Evolutionary conservation across 2,797 vertebrate genomes (phyloP), one percentile per base, ranked within the genome.

Genomic region (Yasuhikotakia modesta): DNA sequence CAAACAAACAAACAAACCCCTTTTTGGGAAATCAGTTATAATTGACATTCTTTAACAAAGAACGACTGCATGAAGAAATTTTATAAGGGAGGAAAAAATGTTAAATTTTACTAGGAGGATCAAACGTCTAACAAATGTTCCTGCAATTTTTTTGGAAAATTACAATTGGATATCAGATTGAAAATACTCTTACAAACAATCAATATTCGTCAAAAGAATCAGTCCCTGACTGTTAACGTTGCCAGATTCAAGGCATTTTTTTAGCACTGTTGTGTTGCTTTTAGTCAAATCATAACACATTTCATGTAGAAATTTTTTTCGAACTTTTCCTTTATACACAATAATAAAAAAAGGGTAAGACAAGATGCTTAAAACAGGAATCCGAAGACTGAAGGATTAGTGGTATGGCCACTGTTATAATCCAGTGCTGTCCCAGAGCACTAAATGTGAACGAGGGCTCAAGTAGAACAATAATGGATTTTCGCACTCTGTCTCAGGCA

Each of bases 331-430:
- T 95, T 96, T 95, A 94, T 96, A 97, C 95, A 96, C 92, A 94
- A 93, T 93, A 94, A 96, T 96, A 95, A 95, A 97, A 96, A 76
- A n/a, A 96, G 92, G 90, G 91, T 94, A 94, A 96, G 94, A 95
- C 94, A 96, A 97, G 96, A 97, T 96, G 96, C 96, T 86, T 95
- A 95, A 95, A 96, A 97, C 95, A 95, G 96, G 95, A 95, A 95
- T 93, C 94, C 89, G 80, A 91, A 93, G 60, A n/a, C n/a, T n/a
- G n/a, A n/a, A n/a, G n/a, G n/a, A n/a, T n/a, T n/a, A n/a, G n/a
- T n/a, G n/a, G n/a, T n/a, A n/a, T n/a, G n/a, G n/a, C n/a, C n/a
- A 55, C 43, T 79, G 86, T 69, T 79, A 88, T 88, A 75, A 76
- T 86, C 86, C 86, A 87, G 88, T 91, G 92, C 90, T 89, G 84